Conservation (phyloP, 2,113 vertebrate genomes). For the Cairina moschata region DNA sequence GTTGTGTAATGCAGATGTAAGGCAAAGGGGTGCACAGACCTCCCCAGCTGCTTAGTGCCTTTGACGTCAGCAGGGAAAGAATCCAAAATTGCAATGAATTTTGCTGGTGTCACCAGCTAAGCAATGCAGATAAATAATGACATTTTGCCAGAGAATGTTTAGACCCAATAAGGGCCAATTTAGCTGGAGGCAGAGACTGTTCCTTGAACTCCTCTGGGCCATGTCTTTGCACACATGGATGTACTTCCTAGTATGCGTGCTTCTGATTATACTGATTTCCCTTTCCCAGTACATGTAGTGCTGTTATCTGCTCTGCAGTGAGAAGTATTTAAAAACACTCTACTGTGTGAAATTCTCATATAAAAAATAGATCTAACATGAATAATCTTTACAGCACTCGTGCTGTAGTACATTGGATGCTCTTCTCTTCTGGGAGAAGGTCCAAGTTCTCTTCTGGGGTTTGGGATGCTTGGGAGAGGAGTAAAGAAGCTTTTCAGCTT, state of each 20-base stretch:
- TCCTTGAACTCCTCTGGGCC: not conserved
- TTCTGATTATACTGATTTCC: not conserved
- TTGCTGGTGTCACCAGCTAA: not conserved
- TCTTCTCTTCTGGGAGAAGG: not conserved
- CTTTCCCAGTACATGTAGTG: not conserved
- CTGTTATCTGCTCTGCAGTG: constrained; percentile 1
- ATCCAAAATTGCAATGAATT: not conserved
- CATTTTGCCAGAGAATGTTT: not conserved
- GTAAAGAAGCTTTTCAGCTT: not conserved
- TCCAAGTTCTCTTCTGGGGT: not conserved
- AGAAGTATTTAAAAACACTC: not conserved
- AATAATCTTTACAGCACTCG: not conserved
- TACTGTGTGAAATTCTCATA: not conserved
- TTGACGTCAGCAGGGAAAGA: not conserved
- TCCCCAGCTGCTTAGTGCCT: not conserved
- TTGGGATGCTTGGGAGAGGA: not conserved
- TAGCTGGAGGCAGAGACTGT: constrained; percentile 20
- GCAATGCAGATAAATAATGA: not conserved
- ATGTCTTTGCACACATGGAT: not conserved
- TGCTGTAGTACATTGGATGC: not conserved
- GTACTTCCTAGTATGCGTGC: not conserved
- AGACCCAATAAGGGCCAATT: not conserved
- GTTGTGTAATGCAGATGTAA: not conserved
- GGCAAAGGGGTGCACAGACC: not conserved
- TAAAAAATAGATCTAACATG: not conserved